Base-by-base conservation (phyloP, 2,113 vertebrate genomes). In the Camelus bactrianus region DNA sequence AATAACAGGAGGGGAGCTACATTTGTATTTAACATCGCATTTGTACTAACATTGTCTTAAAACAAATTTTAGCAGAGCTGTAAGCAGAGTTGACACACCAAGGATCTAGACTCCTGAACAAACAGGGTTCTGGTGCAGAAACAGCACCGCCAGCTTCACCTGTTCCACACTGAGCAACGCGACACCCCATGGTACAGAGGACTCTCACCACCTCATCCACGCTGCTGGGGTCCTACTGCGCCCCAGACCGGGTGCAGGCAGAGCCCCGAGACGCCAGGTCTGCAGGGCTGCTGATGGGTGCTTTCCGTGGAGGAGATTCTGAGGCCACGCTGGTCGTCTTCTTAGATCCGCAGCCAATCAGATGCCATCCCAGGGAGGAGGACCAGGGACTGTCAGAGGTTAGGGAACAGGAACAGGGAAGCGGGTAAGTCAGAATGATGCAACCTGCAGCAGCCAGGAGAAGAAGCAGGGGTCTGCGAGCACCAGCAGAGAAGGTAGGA, bases 1-100 rank as follows among this genome's bases (percentile, higher is more conserved):
- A 1, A 0, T 84, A 60, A 75, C 89, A 91, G 82, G 93, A 96
- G 83, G 88, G 22, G 17, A 86, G 95, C 42, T 62, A 67, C 6
- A 7, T 30, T n/a, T 81, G 35, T 76, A 70, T 89, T 73, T 93
- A 77, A 50, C 52, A 79, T 72, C 86, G 79, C 52, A 79, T 54
- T 54, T 54, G 52, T 54, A 54, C 16, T 54, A 54, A 54, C 52
- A 14, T 15, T 42, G 38, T 35, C 70, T 90, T 85, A 80, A 84
- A 82, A 52, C 62, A 83, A 22, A 60, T 87, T 58, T 86, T 83
- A 48, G 50, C 84, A 82, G 58, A 48, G 22, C 8, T 92, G 69
- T 70, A 95, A 95, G 35, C 35, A 35, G 35, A 35, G 35, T 38
- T 75, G 35, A 20, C 56, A 28, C 24, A 28, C 79, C 30, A 72